Conservation (phyloP, 2,797 vertebrate genomes). For the Chaetophractus vellerosus region DNA sequence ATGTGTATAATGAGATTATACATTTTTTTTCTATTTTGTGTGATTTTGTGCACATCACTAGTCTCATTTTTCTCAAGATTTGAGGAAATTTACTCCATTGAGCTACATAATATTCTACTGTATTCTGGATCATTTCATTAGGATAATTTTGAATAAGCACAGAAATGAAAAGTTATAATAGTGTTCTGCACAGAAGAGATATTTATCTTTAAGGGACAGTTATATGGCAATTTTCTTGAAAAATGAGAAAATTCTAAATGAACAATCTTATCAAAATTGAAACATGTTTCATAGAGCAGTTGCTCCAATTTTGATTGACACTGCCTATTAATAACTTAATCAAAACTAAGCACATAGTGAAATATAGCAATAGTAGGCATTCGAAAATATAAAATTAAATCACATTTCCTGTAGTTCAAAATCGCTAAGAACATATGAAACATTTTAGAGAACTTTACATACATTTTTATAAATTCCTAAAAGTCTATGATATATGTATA, state of each 20-base stretch:
- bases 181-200: background rate
- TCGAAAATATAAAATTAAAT: background rate
- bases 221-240: background rate
- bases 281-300: background rate
- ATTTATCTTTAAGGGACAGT: background rate
- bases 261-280: background rate
- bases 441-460: background rate
- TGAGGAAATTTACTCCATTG: background rate
- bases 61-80: background rate
- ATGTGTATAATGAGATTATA: background rate
- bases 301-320: background rate
- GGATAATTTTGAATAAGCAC: conserved; percentile 19
- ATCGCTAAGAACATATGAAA: background rate
- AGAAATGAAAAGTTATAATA: background rate
- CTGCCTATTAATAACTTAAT: background rate
- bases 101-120: background rate
- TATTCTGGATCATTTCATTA: background rate
- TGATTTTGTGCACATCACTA: background rate
- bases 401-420: background rate
- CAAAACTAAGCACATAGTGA: background rate
- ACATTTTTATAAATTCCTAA: background rate
- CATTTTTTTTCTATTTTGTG: background rate
- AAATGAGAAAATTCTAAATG: background rate
- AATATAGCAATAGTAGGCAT: background rate
- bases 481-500: background rate